phyloP scores from a whole-genome alignment of 2,888 invertebrate species.

The Epinotia ramella region DNA sequence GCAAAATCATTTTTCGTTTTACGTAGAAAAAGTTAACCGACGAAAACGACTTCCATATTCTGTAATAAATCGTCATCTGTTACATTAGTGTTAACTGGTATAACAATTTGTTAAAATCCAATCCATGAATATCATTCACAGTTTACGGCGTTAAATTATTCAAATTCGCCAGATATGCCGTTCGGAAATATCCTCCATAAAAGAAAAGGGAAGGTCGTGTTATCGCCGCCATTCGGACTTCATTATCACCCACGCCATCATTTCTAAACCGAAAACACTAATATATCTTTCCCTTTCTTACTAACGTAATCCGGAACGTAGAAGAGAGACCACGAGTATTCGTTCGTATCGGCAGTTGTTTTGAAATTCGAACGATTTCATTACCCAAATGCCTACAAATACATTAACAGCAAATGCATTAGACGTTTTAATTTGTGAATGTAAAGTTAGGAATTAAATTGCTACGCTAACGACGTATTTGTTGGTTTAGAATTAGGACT shows the following conservation, averaged over 20 bases:
- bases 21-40: not conserved
- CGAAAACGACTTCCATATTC: not conserved
- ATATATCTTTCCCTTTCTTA: conserved; percentile 17
- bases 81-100: conserved; percentile 2
- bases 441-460: conserved; percentile 23
- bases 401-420: conserved; percentile 49
- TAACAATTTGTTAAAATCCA: conserved; percentile 30
- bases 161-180: conserved; percentile 33
- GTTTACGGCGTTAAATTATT: conserved; percentile 32
- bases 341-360: conserved; percentile 33
- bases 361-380: conserved; percentile 51
- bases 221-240: conserved; percentile 47
- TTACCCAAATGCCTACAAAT: conserved; percentile 50
- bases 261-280: conserved; percentile 33
- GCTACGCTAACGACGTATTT: conserved; percentile 22
- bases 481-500: conserved; percentile 23
- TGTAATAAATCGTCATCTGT: not conserved
- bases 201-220: conserved; percentile 40
- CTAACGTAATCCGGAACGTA: not conserved
- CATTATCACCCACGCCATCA: conserved; percentile 51
- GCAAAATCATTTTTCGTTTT: not conserved
- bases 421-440: conserved; percentile 42
- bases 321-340: conserved; percentile 30
- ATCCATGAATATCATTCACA: conserved; percentile 25
- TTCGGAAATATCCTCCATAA: conserved; percentile 39